Evolutionary conservation across 2,113 vertebrate species (phyloP).

Genomic region (Rutilus rutilus): DNA sequence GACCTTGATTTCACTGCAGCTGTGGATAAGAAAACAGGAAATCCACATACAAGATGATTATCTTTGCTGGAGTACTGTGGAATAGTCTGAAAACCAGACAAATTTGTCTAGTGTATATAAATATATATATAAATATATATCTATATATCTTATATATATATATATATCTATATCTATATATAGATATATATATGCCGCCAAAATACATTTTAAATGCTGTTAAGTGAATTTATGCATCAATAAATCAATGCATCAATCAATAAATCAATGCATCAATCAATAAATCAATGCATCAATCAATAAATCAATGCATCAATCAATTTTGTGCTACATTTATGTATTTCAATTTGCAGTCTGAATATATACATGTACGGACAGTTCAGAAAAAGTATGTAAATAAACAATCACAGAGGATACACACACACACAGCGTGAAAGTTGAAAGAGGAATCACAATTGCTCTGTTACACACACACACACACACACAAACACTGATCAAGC

Average conservation of each 20-base stretch:
- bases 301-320: neutral
- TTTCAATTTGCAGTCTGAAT: neutral
- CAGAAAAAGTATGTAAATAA: too few relatives aligned
- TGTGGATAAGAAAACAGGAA: conserved; percentile 1
- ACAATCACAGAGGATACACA: neutral
- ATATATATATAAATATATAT: neutral
- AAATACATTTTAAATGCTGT: neutral
- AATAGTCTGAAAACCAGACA: too few relatives aligned
- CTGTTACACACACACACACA: neutral
- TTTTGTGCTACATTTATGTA: neutral
- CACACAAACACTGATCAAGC: neutral
- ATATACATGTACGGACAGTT: too few relatives aligned
- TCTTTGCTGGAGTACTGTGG: too few relatives aligned
- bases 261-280: neutral
- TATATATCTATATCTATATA: neutral
- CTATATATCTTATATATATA: too few relatives aligned
- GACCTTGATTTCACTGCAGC: neutral
- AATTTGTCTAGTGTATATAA: too few relatives aligned
- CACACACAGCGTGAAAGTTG: too few relatives aligned
- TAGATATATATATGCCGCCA: neutral
- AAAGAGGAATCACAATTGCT: neutral
- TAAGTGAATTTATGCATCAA: neutral
- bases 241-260: too few relatives aligned
- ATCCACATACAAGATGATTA: conserved; percentile 3
- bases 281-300: too few relatives aligned